Evolutionary conservation across 2,888 invertebrate genomes (phyloP), one percentile per base, ranked within the genome.

Genomic region (Brachynemurus nebulosus): DNA sequence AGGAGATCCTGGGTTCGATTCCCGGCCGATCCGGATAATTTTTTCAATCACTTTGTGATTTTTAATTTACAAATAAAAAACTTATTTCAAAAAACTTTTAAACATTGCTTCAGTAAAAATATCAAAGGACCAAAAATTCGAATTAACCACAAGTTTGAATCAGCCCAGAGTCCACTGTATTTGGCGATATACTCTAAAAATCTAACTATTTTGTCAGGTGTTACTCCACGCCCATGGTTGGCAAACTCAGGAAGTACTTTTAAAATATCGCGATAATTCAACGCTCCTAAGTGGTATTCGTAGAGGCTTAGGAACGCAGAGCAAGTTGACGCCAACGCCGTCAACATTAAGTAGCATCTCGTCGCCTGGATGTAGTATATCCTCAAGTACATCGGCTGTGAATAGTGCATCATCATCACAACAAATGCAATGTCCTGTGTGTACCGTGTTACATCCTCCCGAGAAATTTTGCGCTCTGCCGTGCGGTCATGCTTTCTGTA

Each of bases 401-500:
- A 48, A 57, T 23, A 47, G 52, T 20, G 53, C 61, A 39, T 55
- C 54, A 46, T 55, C 60, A 52, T 63, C 68, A 46, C 61, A 59
- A 47, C 53, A 50, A 46, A 49, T 55, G 33, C 56, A 67, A 53
- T 93, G 92, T 64, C 80, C 82, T 6, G 89, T 93, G 8, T 93
- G 93, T 67, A 80, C 83, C 48, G 63, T 69, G 51, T 65, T 73
- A 58, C 79, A 79, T 54, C 63, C 76, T 12, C 63, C 73, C 14
- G 80, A 81, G 43, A 80, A 77, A 57, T 88, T 88, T 61, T 79
- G 80, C 60, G 78, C 80, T 45, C 71, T 96, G 49, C 77, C 85
- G 12, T 97, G 96, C 68, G 82, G 85, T 17, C 96, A 98, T 67
- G 76, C 78, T 50, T 98, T 95, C 66, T 98, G 98, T 65, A 84